Conservation (phyloP, 2,888 invertebrate genomes). For the Argyra leucocephala region DNA sequence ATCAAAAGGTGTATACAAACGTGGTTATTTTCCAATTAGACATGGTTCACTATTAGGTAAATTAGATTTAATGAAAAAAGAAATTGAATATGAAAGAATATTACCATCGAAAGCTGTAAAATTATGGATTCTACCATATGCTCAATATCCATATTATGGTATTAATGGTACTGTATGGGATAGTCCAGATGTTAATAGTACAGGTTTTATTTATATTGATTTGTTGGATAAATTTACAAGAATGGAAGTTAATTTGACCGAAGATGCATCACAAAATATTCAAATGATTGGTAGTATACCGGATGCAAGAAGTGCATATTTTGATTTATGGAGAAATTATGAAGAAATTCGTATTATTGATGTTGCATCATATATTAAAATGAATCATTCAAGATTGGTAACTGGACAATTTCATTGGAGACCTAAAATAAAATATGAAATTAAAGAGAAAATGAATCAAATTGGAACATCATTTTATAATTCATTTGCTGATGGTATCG, state of each 20-base stretch:
- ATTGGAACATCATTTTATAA: conserved; percentile 45
- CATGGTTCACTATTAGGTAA: conserved; percentile 48
- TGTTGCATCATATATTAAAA: conserved; percentile 64
- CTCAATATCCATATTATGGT: conserved; percentile 47
- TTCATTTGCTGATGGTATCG: conserved; percentile 46
- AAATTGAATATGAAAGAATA: conserved; percentile 57
- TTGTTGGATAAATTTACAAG: conserved; percentile 50
- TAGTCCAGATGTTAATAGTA: conserved; percentile 50
- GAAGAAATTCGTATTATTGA: conserved; percentile 71
- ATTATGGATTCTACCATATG: conserved; percentile 47
- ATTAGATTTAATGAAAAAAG: conserved; percentile 49
- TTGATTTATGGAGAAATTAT: conserved; percentile 73
- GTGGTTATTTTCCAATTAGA: conserved; percentile 49
- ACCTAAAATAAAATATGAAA: conserved; percentile 57
- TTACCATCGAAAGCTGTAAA: conserved; percentile 52
- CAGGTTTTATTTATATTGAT: conserved; percentile 53
- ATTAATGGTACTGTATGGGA: conserved; percentile 52
- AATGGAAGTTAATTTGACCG: conserved; percentile 60
- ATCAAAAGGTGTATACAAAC: conserved; percentile 48
- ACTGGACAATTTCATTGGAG: conserved; percentile 74
- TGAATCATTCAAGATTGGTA: conserved; percentile 74
- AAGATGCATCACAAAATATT: conserved; percentile 56
- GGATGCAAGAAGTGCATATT: conserved; percentile 63
- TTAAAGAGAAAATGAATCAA: conserved; percentile 45
- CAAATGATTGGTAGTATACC: conserved; percentile 67